phyloP scores from a whole-genome alignment of 2,113 vertebrate species.

The Psephotus haematonotus region DNA sequence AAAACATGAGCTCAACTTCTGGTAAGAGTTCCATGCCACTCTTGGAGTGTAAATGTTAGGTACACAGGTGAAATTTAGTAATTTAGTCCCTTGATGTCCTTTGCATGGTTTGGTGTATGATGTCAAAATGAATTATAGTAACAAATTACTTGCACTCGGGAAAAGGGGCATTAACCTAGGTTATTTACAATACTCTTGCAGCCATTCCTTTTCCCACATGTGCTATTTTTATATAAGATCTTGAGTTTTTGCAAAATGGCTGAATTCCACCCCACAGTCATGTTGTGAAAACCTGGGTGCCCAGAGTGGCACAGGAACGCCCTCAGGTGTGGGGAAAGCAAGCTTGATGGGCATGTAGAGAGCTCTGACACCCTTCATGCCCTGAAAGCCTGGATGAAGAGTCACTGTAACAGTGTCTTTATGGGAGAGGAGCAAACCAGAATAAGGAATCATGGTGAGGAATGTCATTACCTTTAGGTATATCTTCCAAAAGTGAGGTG shows the following conservation, averaged over 20 bases:
- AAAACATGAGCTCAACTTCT: not conserved
- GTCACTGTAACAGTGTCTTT: accelerated
- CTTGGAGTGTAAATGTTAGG: accelerated
- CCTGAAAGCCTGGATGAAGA: not conserved
- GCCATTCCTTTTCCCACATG: not conserved
- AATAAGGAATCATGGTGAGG: accelerated
- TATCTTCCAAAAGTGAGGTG: not conserved
- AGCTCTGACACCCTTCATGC: not conserved
- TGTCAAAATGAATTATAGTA: accelerated
- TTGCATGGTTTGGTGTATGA: not conserved
- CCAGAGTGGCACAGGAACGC: not conserved
- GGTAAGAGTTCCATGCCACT: accelerated
- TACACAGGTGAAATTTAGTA: accelerated
- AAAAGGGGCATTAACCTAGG: accelerated
- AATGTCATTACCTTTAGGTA: accelerated
- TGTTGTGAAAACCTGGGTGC: not conserved
- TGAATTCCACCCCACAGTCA: accelerated
- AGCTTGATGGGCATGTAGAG: not conserved
- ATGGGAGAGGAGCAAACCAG: not conserved
- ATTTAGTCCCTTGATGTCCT: not conserved
- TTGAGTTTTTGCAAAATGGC: accelerated
- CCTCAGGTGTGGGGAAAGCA: not conserved
- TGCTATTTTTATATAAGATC: accelerated
- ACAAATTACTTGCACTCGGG: not conserved
- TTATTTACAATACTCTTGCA: accelerated